Evolutionary conservation across 2,113 vertebrate species (phyloP).

Genomic region (Istiophorus platypterus): DNA sequence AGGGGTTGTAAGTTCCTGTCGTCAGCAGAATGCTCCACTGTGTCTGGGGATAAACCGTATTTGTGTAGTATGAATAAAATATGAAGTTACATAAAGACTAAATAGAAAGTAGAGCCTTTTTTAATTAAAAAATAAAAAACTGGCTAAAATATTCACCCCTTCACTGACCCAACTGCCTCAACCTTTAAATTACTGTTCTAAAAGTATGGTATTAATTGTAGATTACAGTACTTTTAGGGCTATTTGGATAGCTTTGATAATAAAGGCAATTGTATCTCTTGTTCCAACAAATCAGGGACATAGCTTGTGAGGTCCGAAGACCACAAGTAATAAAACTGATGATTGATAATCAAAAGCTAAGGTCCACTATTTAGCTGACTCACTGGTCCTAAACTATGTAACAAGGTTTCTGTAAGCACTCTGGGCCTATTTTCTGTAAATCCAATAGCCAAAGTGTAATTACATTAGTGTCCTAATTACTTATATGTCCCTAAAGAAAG

Average conservation of each 20-base stretch:
- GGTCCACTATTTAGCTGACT: conserved; percentile 58
- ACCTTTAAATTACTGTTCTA: neutral
- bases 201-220: neutral
- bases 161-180: neutral
- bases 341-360: conserved; percentile 66
- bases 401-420: conserved; percentile 24
- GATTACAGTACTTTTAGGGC: neutral
- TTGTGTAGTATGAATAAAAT: neutral
- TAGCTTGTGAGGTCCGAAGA: conserved; percentile 62
- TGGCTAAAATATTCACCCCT: neutral
- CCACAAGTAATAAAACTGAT: conserved; percentile 68
- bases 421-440: neutral
- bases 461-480: neutral
- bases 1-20: neutral
- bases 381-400: conserved; percentile 20
- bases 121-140: neutral
- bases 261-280: conserved; percentile 49
- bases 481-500: neutral
- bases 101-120: neutral
- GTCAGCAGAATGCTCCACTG: neutral
- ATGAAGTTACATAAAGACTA: neutral
- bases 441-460: conserved; percentile 2
- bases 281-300: conserved; percentile 63
- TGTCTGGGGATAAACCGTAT: neutral
- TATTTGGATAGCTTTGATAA: neutral